A percentile compares a stretch with the other conserved stretches of the same genome.
These are phyloP conservation scores for Trichogramma dendrolimi DNA, from an alignment of 2,888 invertebrate genomes.

Conservation along the genomic window DNA sequence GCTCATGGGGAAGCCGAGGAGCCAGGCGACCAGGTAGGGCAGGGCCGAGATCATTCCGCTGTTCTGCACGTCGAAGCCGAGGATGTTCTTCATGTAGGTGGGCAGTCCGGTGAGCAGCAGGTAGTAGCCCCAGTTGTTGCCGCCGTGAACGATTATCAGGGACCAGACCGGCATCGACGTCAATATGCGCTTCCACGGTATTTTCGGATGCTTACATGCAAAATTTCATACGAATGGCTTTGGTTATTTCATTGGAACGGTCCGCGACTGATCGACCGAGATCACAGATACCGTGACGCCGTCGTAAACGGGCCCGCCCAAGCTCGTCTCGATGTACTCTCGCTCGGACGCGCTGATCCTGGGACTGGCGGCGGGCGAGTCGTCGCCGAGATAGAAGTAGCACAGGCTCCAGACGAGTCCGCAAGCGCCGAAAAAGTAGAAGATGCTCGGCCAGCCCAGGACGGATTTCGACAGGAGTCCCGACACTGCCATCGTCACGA, in stretches of 20 bases:
- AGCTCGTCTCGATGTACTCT: conserved; percentile 59
- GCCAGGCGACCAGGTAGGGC: conserved; percentile 57
- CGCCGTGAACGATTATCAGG: conserved; percentile 60
- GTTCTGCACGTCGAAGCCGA: conserved; percentile 60
- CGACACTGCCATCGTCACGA: conserved; percentile 62
- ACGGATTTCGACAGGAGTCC: conserved; percentile 60
- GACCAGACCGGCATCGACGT: conserved; percentile 65
- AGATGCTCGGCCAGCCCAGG: conserved; percentile 67
- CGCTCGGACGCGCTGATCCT: conserved; percentile 58
- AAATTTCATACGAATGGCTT: background rate
- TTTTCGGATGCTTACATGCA: conserved; percentile 42
- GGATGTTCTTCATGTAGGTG: conserved; percentile 62
- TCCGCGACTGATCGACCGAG: no score
- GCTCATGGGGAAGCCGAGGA: conserved; percentile 54
- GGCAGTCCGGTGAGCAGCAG: conserved; percentile 69
- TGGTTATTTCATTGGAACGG: no score
- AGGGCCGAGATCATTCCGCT: conserved; percentile 56
- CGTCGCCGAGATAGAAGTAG: conserved; percentile 59
- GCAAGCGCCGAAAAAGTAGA: conserved; percentile 59
- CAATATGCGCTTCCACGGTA: conserved; percentile 64
- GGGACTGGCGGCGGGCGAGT: conserved; percentile 58
- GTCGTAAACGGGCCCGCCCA: conserved; percentile 32
- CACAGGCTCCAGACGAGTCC: conserved; percentile 56
- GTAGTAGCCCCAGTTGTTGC: conserved; percentile 72
- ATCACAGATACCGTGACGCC: no score